Evolutionary conservation across 2,113 vertebrate genomes (phyloP).

Genomic region (Gavialis gangeticus): DNA sequence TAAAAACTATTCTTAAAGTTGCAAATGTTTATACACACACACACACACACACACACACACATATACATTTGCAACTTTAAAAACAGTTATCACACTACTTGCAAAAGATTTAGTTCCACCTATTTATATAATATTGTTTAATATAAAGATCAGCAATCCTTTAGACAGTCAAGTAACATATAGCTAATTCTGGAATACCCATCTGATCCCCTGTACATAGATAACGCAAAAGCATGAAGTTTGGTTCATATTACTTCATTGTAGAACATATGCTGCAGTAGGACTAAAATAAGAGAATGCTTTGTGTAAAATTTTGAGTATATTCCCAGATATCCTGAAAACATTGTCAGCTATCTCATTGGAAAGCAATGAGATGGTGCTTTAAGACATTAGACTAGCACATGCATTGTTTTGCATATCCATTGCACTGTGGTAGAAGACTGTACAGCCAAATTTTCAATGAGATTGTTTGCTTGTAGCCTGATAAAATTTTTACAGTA

Average conservation of each 20-base stretch:
- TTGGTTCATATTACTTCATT: background rate
- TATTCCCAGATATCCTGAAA: slow-evolving; percentile 3
- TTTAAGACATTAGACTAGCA: background rate
- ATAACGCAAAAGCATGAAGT: background rate
- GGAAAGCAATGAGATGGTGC: background rate
- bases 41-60: no score
- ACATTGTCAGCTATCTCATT: background rate
- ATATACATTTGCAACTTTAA: background rate
- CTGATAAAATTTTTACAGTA: background rate
- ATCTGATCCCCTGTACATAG: background rate
- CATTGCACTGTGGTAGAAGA: background rate
- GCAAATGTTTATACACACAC: no score
- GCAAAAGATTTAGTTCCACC: no score
- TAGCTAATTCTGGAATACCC: background rate
- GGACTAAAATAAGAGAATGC: slow-evolving; percentile 4
- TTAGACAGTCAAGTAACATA: background rate
- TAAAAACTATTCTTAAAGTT: background rate
- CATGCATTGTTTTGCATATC: background rate
- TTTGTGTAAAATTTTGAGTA: background rate
- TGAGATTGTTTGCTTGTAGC: background rate
- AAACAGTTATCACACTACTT: no score
- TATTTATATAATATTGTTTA: no score
- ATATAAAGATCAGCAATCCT: background rate
- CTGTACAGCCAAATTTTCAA: background rate
- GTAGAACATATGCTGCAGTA: background rate